These are phyloP conservation scores for Hemithea aestivaria DNA, from an alignment of 2,888 invertebrate species.

Conservation along the genomic window DNA sequence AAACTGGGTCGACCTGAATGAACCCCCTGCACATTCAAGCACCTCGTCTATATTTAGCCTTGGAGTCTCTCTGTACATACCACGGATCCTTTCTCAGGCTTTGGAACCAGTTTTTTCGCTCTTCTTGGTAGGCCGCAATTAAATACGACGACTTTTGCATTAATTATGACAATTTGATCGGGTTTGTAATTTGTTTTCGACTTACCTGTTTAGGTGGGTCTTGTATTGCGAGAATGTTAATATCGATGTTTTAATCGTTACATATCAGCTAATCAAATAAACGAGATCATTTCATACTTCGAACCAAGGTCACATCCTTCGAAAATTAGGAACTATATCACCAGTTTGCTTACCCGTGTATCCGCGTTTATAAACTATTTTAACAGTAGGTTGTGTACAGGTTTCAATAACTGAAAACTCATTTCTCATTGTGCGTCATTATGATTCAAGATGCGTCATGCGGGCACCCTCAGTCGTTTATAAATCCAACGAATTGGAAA, in stretches of 20 bases:
- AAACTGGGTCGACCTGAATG: slow-evolving; percentile 72
- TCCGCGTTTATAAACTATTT: background rate
- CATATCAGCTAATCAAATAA: too few species aligned
- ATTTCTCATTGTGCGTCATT: background rate
- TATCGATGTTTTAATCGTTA: background rate
- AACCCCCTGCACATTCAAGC: slow-evolving; percentile 60
- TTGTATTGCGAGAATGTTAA: slow-evolving; percentile 2
- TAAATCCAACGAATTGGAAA: background rate
- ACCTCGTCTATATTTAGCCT: slow-evolving; percentile 59
- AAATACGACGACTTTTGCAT: slow-evolving; percentile 31
- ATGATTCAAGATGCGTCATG: slow-evolving; percentile 6
- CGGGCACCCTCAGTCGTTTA: slow-evolving; percentile 2
- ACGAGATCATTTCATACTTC: too few species aligned
- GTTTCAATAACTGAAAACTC: slow-evolving; percentile 11
- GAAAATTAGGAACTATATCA: too few species aligned
- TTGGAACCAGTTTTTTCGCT: slow-evolving; percentile 51
- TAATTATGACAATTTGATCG: slow-evolving; percentile 36
- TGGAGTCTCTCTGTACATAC: slow-evolving; percentile 36
- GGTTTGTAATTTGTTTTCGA: slow-evolving; percentile 25
- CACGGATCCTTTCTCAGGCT: slow-evolving; percentile 38
- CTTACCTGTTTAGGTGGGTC: slow-evolving; percentile 25
- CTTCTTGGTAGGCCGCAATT: slow-evolving; percentile 45
- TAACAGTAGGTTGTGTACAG: background rate
- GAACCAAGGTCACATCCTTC: too few species aligned
- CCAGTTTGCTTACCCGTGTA: too few species aligned